Percentiles rank a stretch among this genome's conserved stretches.
These are phyloP conservation scores for Cossypha polioptera DNA, from an alignment of 2,797 vertebrate species.

Conservation along the genomic window DNA sequence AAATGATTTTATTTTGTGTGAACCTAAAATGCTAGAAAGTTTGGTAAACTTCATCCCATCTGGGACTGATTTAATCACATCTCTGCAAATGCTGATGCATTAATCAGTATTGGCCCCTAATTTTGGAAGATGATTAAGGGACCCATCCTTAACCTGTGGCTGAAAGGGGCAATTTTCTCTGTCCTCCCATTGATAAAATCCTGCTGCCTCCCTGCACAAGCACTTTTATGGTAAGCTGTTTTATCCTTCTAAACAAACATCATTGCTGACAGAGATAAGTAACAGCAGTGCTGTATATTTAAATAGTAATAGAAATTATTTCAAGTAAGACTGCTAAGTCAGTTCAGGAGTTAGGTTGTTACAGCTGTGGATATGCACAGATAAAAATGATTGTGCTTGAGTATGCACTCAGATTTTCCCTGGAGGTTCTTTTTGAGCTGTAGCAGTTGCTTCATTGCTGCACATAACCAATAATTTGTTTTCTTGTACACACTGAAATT, in stretches of 20 bases:
- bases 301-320: background rate
- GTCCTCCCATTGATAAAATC: background rate
- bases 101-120: background rate
- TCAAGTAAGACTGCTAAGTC: background rate
- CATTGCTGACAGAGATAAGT: background rate
- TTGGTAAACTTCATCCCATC: background rate
- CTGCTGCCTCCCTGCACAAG: background rate
- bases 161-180: background rate
- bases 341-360: background rate
- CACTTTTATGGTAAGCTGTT: background rate
- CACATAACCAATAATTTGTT: background rate
- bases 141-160: background rate
- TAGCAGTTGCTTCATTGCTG: background rate
- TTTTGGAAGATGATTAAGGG: background rate
- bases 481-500: background rate
- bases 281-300: background rate
- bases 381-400: background rate
- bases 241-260: background rate
- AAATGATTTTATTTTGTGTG: background rate
- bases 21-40: background rate
- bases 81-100: background rate
- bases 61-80: background rate
- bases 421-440: background rate
- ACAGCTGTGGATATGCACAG: background rate
- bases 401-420: background rate